These are phyloP conservation scores for Lagopus muta DNA, from an alignment of 2,113 vertebrate genomes.

Conservation along the genomic window DNA sequence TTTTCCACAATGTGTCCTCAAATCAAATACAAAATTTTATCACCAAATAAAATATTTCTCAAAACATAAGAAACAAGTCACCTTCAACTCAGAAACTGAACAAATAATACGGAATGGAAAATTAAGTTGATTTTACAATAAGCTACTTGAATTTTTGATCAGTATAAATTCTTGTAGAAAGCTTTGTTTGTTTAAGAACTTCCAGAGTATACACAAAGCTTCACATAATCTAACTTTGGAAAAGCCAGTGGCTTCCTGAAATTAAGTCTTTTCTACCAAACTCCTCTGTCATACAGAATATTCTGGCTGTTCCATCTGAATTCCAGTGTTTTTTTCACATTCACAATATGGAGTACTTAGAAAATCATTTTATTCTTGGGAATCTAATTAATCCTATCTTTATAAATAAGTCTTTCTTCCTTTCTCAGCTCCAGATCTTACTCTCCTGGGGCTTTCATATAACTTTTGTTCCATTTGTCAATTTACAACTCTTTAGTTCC, in stretches of 20 bases:
- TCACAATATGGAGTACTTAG: neutral
- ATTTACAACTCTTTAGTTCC: neutral
- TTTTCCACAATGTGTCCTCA: neutral
- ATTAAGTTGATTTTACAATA: neutral
- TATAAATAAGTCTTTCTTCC: conserved; percentile 36
- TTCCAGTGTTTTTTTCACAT: neutral
- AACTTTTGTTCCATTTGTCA: neutral
- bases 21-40: neutral
- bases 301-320: neutral
- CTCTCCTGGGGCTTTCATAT: neutral
- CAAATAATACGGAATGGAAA: neutral
- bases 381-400: neutral
- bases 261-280: neutral
- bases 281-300: neutral
- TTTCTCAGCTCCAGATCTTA: neutral
- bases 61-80: neutral
- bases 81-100: neutral
- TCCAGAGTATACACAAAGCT: neutral
- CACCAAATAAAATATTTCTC: neutral
- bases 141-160: neutral
- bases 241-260: rapidly evolving
- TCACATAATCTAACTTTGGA: neutral
- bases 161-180: neutral
- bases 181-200: neutral
- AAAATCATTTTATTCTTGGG: neutral